These are phyloP conservation scores for Linyphia triangularis DNA, from an alignment of 2,888 invertebrate genomes.

Conservation along the genomic window DNA sequence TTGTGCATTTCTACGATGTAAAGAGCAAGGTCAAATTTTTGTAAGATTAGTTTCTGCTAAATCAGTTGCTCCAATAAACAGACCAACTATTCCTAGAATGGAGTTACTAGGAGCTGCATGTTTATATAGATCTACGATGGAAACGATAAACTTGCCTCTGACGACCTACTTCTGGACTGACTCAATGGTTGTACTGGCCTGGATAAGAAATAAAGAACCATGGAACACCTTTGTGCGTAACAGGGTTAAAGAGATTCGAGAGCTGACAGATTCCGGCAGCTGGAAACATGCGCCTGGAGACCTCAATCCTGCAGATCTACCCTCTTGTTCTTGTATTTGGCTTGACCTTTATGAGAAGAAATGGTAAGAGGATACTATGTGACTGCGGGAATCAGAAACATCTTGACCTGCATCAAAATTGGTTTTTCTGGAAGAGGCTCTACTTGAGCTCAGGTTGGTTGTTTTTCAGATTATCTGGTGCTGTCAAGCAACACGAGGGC, in stretches of 20 bases:
- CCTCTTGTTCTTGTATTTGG: constrained; percentile 23
- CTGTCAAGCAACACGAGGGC: too few relatives aligned
- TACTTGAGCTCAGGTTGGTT: too few relatives aligned
- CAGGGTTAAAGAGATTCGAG: constrained; percentile 2
- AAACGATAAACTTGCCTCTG: not conserved
- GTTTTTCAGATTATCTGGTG: too few relatives aligned
- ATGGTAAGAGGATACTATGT: constrained; percentile 13
- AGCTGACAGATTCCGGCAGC: not conserved
- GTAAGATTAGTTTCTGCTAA: constrained; percentile 18
- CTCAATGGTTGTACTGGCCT: constrained; percentile 24
- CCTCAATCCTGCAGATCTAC: constrained; percentile 4
- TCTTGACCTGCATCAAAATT: not conserved
- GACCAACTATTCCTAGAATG: constrained; percentile 15
- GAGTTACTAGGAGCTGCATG: constrained; percentile 2
- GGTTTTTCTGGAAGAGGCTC: not conserved
- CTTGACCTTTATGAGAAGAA: not conserved
- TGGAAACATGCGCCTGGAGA: constrained; percentile 13
- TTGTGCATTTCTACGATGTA: constrained; percentile 6
- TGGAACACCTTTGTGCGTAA: constrained; percentile 35
- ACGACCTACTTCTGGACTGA: not conserved
- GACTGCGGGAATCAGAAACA: not conserved
- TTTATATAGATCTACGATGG: not conserved
- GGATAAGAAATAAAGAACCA: constrained; percentile 7
- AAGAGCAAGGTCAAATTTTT: not conserved
- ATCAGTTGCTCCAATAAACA: constrained; percentile 19